phyloP scores from a whole-genome alignment of 2,797 vertebrate genomes.

The Neosalanx taihuensis region DNA sequence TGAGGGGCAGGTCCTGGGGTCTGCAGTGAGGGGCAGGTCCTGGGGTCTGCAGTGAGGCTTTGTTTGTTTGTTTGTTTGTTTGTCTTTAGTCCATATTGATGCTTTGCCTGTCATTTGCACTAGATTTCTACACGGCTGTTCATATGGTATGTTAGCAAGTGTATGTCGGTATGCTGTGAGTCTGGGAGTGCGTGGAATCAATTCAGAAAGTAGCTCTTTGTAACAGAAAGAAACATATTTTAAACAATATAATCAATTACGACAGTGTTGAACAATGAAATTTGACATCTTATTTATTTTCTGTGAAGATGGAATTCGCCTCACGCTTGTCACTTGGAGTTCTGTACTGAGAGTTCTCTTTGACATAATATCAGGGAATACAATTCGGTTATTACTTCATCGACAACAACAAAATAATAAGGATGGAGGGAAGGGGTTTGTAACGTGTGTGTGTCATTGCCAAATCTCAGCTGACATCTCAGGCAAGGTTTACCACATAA shows the following conservation, averaged over 20 bases:
- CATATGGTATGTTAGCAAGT: slow-evolving; percentile 56
- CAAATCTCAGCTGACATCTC: slow-evolving; percentile 67
- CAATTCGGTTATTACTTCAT: slow-evolving; percentile 43
- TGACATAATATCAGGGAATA: slow-evolving; percentile 63
- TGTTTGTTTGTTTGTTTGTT: slow-evolving; percentile 46
- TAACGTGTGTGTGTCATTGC: slow-evolving; percentile 50
- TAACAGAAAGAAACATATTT: slow-evolving; percentile 38
- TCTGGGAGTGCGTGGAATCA: slow-evolving; percentile 31
- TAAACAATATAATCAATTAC: slow-evolving; percentile 32
- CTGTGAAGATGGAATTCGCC: slow-evolving; percentile 48
- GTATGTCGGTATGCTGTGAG: slow-evolving; percentile 54
- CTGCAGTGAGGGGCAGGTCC: slow-evolving; percentile 24
- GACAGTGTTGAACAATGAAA: slow-evolving; percentile 43
- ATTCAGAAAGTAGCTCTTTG: slow-evolving; percentile 33
- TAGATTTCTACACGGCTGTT: slow-evolving; percentile 56
- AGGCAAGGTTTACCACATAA: slow-evolving; percentile 54
- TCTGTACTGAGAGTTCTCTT: slow-evolving; percentile 51
- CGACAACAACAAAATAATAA: slow-evolving; percentile 21
- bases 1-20: slow-evolving; percentile 47
- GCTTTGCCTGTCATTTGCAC: slow-evolving; percentile 77
- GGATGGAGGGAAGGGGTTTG: slow-evolving; percentile 35
- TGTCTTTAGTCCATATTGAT: slow-evolving; percentile 54
- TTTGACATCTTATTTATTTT: slow-evolving; percentile 72
- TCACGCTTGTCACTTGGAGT: slow-evolving; percentile 47
- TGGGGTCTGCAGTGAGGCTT: slow-evolving; percentile 19